Percentiles rank a stretch among this genome's conserved stretches.
These are phyloP conservation scores for Boleophthalmus pectinirostris DNA, from an alignment of 2,113 vertebrate genomes.

Conservation along the genomic window DNA sequence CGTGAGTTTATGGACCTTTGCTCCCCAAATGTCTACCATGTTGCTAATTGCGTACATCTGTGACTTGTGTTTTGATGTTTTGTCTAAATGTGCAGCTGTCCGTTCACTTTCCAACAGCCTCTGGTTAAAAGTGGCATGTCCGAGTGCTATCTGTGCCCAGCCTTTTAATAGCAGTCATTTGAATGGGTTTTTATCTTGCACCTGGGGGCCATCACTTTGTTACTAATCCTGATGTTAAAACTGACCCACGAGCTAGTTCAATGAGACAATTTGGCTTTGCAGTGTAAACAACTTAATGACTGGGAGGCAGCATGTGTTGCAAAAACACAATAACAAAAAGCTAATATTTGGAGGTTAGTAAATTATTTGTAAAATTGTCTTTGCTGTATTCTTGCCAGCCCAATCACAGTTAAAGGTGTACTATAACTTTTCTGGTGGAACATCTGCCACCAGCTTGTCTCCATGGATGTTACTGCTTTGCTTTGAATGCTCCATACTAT, in stretches of 20 bases:
- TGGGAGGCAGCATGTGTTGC: background rate
- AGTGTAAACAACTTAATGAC: background rate
- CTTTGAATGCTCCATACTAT: too few relatives aligned
- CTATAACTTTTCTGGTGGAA: too few relatives aligned
- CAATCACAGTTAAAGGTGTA: background rate
- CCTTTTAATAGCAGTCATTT: slow-evolving; percentile 38
- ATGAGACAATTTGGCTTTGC: background rate
- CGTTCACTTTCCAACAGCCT: slow-evolving; percentile 51
- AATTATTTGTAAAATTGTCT: background rate
- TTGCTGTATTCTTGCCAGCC: background rate
- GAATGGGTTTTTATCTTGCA: slow-evolving; percentile 32
- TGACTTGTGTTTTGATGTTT: slow-evolving; percentile 66
- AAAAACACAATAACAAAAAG: background rate
- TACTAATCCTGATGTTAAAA: background rate
- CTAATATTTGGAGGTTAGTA: background rate
- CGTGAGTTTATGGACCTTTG: slow-evolving; percentile 71
- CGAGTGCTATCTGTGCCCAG: slow-evolving; percentile 49
- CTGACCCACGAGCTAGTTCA: background rate
- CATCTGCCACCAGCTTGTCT: too few relatives aligned
- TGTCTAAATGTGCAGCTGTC: slow-evolving; percentile 66
- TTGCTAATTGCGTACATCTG: slow-evolving; percentile 76
- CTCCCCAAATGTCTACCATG: slow-evolving; percentile 72
- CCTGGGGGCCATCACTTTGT: background rate
- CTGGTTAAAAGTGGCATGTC: slow-evolving; percentile 53
- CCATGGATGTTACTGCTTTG: too few relatives aligned